Evolutionary conservation across 2,797 vertebrate species (phyloP).

Genomic region (Onychomys leucogaster): DNA sequence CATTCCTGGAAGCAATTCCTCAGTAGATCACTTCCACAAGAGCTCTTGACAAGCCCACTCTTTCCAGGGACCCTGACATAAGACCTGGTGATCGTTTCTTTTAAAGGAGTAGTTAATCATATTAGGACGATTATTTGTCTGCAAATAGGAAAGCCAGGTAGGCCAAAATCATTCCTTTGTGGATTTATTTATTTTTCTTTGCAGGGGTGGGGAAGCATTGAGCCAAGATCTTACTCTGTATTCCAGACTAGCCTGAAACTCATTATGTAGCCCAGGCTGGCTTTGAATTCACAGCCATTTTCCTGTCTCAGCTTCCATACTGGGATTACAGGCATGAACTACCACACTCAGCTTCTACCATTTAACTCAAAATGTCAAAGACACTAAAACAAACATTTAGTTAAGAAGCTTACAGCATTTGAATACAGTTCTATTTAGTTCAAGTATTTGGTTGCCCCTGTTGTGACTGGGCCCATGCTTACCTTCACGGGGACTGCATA

Average conservation of each 20-base stretch:
- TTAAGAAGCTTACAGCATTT: not conserved
- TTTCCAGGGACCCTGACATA: not conserved
- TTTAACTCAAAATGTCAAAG: not conserved
- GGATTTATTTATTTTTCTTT: not conserved
- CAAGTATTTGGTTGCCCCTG: not conserved
- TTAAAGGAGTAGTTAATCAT: not conserved
- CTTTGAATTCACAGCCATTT: not conserved
- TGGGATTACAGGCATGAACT: not conserved
- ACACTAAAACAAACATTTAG: not conserved
- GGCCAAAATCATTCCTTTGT: not conserved
- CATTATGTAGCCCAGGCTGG: not conserved
- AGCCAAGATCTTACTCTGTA: not conserved
- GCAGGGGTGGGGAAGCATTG: not conserved
- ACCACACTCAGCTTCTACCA: not conserved
- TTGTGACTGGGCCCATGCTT: not conserved
- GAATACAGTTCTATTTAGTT: not conserved
- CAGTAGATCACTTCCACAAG: not conserved
- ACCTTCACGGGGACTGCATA: conserved; percentile 85
- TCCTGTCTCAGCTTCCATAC: not conserved
- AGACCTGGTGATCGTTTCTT: not conserved
- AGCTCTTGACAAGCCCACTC: not conserved
- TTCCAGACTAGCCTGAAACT: not conserved
- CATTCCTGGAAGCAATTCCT: not conserved
- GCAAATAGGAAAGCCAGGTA: not conserved
- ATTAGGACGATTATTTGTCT: not conserved